Conservation (phyloP, 2,113 vertebrate genomes). For the Zingel zingel region DNA sequence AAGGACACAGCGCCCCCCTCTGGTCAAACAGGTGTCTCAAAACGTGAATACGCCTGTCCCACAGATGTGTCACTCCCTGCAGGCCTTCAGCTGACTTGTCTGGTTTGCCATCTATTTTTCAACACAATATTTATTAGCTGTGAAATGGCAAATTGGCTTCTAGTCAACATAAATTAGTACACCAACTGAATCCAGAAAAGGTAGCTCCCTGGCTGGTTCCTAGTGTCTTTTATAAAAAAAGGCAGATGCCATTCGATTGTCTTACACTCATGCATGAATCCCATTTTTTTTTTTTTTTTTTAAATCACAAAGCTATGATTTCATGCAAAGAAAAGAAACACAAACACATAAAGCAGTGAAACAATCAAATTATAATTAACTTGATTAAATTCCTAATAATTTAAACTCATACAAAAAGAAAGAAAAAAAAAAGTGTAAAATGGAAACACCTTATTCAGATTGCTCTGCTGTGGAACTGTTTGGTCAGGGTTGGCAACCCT, state of each 20-base stretch:
- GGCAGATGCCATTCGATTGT: conserved; percentile 58
- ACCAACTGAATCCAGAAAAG: neutral
- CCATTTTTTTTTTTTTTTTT: neutral
- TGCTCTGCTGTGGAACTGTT: conserved; percentile 59
- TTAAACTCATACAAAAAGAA: conserved; percentile 64
- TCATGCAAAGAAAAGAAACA: conserved; percentile 53
- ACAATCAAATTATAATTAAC: conserved; percentile 72
- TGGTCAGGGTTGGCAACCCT: conserved; percentile 42
- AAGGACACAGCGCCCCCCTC: conserved; percentile 23
- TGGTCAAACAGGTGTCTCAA: conserved; percentile 24
- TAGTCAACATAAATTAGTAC: neutral
- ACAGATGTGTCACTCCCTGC: neutral
- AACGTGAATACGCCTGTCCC: conserved; percentile 6
- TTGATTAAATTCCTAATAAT: conserved; percentile 59
- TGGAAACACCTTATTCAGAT: conserved; percentile 72
- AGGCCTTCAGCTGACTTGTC: neutral
- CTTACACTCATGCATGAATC: conserved; percentile 50
- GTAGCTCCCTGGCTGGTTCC: conserved; percentile 14
- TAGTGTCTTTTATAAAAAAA: conserved; percentile 36
- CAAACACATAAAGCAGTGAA: conserved; percentile 50
- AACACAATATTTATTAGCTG: neutral
- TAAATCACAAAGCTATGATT: conserved; percentile 56
- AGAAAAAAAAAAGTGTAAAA: conserved; percentile 43
- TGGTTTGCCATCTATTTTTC: neutral
- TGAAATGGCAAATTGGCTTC: conserved; percentile 20